Evolutionary conservation across 2,888 invertebrate genomes (phyloP).

Genomic region (Pyrrhia umbra): DNA sequence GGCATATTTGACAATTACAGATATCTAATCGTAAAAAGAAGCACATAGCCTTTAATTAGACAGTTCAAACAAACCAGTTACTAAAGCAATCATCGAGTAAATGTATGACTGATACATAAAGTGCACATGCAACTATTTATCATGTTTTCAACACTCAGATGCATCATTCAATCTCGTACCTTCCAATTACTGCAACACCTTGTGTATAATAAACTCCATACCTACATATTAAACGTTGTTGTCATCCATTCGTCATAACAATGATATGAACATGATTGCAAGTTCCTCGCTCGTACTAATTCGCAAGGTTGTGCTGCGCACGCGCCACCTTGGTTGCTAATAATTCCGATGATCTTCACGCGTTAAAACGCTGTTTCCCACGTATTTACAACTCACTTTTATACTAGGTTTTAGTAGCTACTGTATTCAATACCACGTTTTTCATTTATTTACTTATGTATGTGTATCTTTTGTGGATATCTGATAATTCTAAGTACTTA

Average conservation of each 20-base stretch:
- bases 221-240: slow-evolving; percentile 39
- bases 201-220: slow-evolving; percentile 29
- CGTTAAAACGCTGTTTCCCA: slow-evolving; percentile 79
- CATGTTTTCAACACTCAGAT: slow-evolving; percentile 21
- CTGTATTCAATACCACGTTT: slow-evolving; percentile 15
- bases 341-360: slow-evolving; percentile 83
- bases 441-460: neutral
- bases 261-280: slow-evolving; percentile 69
- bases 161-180: slow-evolving; percentile 31
- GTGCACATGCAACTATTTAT: slow-evolving; percentile 15
- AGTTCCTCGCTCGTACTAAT: slow-evolving; percentile 74
- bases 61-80: no score
- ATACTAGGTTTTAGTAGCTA: slow-evolving; percentile 31
- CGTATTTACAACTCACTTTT: slow-evolving; percentile 67
- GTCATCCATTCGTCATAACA: slow-evolving; percentile 69
- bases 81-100: neutral
- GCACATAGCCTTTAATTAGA: no score
- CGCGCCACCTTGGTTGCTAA: slow-evolving; percentile 85
- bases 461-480: neutral
- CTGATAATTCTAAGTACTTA: no score
- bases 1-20: no score
- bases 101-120: neutral
- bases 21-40: no score
- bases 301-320: slow-evolving; percentile 83
- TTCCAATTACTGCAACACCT: slow-evolving; percentile 35